A percentile compares a stretch with the other conserved stretches of the same genome.
These are phyloP conservation scores for Canis aureus DNA, from an alignment of 2,113 vertebrate genomes.

Conservation along the genomic window DNA sequence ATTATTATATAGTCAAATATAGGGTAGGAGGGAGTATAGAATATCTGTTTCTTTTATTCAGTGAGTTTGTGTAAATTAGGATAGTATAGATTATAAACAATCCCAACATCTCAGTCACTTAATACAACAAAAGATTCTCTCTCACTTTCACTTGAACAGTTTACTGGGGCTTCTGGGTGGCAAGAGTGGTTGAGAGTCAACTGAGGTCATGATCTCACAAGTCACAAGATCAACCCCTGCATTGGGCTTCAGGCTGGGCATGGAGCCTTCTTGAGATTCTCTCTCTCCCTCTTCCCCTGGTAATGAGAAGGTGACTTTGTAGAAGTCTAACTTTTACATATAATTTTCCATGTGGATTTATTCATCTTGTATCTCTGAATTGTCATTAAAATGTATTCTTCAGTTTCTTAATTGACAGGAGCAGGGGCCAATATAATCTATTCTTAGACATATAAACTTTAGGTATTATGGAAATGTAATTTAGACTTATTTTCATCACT, in stretches of 20 bases:
- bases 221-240: not conserved
- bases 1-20: not conserved
- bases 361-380: not conserved
- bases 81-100: not conserved
- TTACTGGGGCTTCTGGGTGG: not conserved
- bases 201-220: not conserved
- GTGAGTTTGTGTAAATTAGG: not conserved
- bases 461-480: not conserved
- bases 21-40: not conserved
- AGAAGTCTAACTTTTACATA: not conserved
- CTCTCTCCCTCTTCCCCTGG: not conserved
- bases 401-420: not conserved
- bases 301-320: not conserved
- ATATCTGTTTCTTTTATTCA: not conserved
- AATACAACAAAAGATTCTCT: not conserved
- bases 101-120: not conserved
- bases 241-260: not conserved
- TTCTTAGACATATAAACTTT: not conserved
- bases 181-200: not conserved
- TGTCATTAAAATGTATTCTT: not conserved
- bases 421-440: not conserved
- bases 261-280: not conserved
- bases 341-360: not conserved
- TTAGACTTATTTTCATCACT: not conserved
- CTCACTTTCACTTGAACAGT: not conserved